A percentile compares a stretch with the other conserved stretches of the same genome.
Evolutionary conservation across 2,888 invertebrate genomes (phyloP).

Genomic region (Amphipoea lucens): DNA sequence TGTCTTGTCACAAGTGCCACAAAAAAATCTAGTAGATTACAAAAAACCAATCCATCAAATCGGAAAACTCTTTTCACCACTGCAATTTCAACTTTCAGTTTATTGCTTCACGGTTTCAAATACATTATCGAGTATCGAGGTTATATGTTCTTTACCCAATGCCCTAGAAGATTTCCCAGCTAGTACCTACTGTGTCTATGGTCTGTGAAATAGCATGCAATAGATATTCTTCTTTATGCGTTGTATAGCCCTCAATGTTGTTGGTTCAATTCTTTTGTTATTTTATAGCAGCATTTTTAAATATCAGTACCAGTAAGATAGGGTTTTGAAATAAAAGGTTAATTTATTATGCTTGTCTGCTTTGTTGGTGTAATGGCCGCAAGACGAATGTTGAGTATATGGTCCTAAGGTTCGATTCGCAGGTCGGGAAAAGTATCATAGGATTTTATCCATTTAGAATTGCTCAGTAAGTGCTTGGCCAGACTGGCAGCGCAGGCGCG

Average conservation of each 20-base stretch:
- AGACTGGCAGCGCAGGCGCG: no score
- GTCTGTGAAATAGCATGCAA: slow-evolving; percentile 55
- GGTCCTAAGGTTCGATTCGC: not conserved
- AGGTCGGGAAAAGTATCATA: not conserved
- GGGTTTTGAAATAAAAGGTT: not conserved
- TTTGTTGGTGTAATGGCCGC: not conserved
- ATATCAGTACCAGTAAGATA: not conserved
- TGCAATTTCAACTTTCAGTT: slow-evolving; percentile 7
- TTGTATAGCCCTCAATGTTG: slow-evolving; percentile 11
- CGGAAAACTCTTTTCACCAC: not conserved
- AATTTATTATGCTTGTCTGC: not conserved
- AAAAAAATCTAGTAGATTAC: not conserved
- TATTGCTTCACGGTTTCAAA: slow-evolving; percentile 23
- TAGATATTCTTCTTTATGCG: slow-evolving; percentile 42
- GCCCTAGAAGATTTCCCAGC: slow-evolving; percentile 27
- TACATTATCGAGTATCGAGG: not conserved
- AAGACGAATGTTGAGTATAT: not conserved
- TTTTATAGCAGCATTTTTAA: not conserved
- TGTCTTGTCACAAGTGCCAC: not conserved
- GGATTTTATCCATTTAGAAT: not conserved
- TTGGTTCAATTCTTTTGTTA: slow-evolving; percentile 15
- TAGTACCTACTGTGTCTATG: slow-evolving; percentile 38
- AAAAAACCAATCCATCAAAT: slow-evolving; percentile 27
- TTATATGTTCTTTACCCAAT: slow-evolving; percentile 34
- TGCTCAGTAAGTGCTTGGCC: not conserved